Base-by-base conservation (phyloP, 2,888 invertebrate genomes). In the Glaucopsyche alexis region DNA sequence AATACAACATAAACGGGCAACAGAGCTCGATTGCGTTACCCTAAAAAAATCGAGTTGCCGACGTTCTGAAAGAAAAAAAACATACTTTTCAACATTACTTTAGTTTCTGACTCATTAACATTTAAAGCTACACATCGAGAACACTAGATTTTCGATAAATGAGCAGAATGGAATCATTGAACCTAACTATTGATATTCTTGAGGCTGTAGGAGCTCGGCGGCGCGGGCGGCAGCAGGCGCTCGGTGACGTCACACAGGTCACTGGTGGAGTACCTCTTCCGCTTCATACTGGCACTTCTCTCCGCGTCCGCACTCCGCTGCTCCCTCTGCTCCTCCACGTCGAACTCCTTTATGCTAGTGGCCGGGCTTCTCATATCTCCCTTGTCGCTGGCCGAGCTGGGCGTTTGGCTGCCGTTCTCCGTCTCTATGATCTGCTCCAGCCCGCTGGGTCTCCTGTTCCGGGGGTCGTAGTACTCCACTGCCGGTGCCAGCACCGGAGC, bases 231-330 rank as follows among this genome's bases (percentile, higher is more conserved):
- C 74, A 95, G 93, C 77, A 95, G 88, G 75, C 94, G 83, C 76
- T 93, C 89, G 0, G 94, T 90, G 72, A 93, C 94, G 77, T 94
- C 95, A 79, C 94, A 94, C 40, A 95, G 93, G 82, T 96, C 96
- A 74, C 95, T 96, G 11, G 96, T 94, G 60, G 96, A 96, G 84
- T 95, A 95, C 76, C 96, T 91, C 82, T 94, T 95, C 75, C 93
- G 92, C 77, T 83, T 88, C 77, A 93, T 80, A 74, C 80, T 85
- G 9, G 84, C 80, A 74, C 81, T 80, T 77, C 82, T 87, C 64
- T 92, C 91, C 74, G 82, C 87, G 40, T 92, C 90, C 71, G 85
- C 78, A 74, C 87, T 82, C 76, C 85, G 88, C 80, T 13, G 16
- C 14, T 86, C 89, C 71, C 85, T 82, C 78, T 93, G 93, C 29